phyloP scores from a whole-genome alignment of 2,797 vertebrate species.

The Knipowitschia caucasica region DNA sequence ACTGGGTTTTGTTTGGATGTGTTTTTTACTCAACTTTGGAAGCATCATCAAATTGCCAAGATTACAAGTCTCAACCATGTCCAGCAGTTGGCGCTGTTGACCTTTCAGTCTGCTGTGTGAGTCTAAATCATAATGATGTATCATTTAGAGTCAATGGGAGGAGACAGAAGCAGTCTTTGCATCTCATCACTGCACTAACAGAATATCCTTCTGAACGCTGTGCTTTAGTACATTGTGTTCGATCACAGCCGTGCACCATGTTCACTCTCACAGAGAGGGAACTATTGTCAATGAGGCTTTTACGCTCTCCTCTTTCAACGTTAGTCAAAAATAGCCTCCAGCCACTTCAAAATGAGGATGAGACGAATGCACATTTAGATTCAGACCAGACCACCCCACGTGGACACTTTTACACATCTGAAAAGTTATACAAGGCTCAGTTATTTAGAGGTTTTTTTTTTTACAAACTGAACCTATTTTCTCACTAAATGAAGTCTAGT shows the following conservation, averaged over 20 bases:
- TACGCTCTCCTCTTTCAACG: conserved; percentile 13
- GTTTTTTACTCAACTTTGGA: too few relatives aligned
- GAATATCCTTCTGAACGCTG: background rate
- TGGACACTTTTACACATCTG: conserved; percentile 18
- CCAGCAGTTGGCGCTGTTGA: conserved; percentile 65
- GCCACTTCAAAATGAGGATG: conserved; percentile 23
- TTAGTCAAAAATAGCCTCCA: conserved; percentile 30
- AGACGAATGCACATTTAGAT: conserved; percentile 39
- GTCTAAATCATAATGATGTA: conserved; percentile 21
- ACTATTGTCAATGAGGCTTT: conserved; percentile 21
- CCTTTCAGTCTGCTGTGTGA: conserved; percentile 21
- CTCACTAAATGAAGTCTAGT: too few relatives aligned
- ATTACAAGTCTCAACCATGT: too few relatives aligned
- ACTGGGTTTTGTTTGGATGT: too few relatives aligned
- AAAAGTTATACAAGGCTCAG: conserved; percentile 9
- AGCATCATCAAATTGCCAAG: too few relatives aligned
- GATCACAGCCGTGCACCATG: background rate
- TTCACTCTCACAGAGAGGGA: background rate
- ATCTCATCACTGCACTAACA: conserved; percentile 21
- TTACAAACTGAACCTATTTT: background rate
- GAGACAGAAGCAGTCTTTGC: conserved; percentile 36
- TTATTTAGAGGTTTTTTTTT: conserved; percentile 12
- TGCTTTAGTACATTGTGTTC: conserved; percentile 23
- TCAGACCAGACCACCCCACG: conserved; percentile 24
- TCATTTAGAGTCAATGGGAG: conserved; percentile 35